Base-by-base conservation (phyloP, 1,140 invertebrate genomes). In the Brachionus rubens region DNA sequence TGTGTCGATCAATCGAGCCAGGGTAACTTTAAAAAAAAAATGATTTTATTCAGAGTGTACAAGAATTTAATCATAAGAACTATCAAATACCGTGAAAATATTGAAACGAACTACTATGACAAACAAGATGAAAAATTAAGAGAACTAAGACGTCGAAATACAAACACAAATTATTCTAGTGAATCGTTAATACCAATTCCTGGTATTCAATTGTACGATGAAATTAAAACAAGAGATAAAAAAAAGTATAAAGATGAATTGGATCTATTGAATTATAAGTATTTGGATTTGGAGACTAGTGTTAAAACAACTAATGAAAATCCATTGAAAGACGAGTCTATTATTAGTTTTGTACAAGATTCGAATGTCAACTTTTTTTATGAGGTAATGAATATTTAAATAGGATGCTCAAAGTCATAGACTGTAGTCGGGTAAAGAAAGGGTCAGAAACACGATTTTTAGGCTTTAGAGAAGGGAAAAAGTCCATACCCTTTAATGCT, bases 1-100 rank as follows among this genome's bases (percentile, higher is more conserved):
- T 72, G 46, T 72, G 24, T 50, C 14, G 46, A 12, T 54, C 68
- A 14, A 54, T 72, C 10, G 33, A 33, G 24, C 68, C 68, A 72
- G 21, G 30, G 68, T 54, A 72, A 72, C 12, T 43, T 40, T 62
- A 65, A 43, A 43, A 46, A 46, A 24, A 30, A 19, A 24, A 21
- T 28, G 0, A 14, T 24, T 65, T 24, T 24, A 12, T 21, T 24
- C 14, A 10, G n/a, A n/a, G n/a, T n/a, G n/a, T n/a, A n/a, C n/a
- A n/a, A n/a, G n/a, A 41, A 65, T 65, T 65, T 12, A 26, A 43
- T 24, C 43, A 12, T 21, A 43, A 65, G 59, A 14, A 26, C 40
- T 1, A 65, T 65, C 9, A 65, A 65, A 9, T 65, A 43, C 19
- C 19, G 40, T 1, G 6, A 41, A 24, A 43, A 65, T 24, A 14